Percentiles rank a stretch among this genome's conserved stretches.
These are phyloP conservation scores for Melanaphis sacchari DNA, from an alignment of 1,140 invertebrate species.

Conservation along the genomic window DNA sequence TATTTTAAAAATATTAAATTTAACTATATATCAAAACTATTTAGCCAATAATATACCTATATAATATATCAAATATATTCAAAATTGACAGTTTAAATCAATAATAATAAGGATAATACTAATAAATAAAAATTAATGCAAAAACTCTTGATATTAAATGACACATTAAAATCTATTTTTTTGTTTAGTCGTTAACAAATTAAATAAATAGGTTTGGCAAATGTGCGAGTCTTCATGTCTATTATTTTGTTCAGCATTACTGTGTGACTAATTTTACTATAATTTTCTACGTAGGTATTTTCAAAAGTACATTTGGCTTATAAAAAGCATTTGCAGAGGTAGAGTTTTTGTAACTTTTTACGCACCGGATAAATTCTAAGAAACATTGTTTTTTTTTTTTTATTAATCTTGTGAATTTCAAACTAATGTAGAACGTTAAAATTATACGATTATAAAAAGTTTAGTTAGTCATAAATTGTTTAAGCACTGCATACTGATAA, in stretches of 20 bases:
- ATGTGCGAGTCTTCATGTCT: not conserved
- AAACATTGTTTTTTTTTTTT: slow-evolving; percentile 2
- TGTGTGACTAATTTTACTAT: slow-evolving; percentile 26
- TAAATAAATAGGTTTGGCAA: slow-evolving; percentile 42
- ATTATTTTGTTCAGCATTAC: slow-evolving; percentile 1
- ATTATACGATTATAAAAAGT: slow-evolving; percentile 5
- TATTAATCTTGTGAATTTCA: not conserved
- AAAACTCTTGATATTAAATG: not conserved
- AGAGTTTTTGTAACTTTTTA: not conserved
- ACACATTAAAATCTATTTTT: not conserved
- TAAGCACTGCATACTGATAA: not conserved
- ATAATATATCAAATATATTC: not conserved
- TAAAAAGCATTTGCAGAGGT: not conserved
- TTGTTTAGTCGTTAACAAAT: not conserved
- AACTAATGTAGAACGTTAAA: not conserved
- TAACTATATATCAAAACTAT: not conserved
- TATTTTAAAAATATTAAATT: not conserved
- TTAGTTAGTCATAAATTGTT: not conserved
- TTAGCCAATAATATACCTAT: not conserved
- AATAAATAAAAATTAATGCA: not conserved
- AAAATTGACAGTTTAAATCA: not conserved
- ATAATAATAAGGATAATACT: not conserved
- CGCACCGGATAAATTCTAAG: not conserved
- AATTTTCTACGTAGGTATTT: not conserved
- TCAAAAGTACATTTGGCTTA: not conserved